Conservation (phyloP, 2,113 vertebrate species). For the Daboia siamensis region DNA sequence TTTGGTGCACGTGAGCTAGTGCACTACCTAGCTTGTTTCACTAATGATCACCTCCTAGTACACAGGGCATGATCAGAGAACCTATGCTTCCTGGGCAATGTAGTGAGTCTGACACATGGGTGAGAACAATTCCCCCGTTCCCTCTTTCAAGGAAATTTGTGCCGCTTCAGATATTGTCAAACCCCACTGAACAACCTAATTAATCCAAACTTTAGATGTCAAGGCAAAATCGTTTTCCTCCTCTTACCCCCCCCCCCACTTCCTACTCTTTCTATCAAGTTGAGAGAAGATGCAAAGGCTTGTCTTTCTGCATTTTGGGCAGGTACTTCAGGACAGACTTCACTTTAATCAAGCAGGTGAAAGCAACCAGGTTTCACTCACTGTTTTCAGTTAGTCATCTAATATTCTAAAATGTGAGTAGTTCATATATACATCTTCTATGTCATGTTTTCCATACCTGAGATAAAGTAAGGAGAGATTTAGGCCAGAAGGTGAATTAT, state of each 20-base stretch:
- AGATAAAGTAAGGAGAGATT: neutral
- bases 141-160: neutral
- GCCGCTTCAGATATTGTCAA: constrained; percentile 30
- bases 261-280: neutral
- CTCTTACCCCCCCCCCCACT: neutral
- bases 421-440: neutral
- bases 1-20: neutral
- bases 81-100: neutral
- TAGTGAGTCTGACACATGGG: neutral
- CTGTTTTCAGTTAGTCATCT: neutral
- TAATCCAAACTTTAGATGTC: constrained; percentile 8
- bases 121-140: neutral
- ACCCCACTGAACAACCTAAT: constrained; percentile 21
- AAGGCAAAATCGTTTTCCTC: neutral
- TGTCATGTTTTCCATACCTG: neutral
- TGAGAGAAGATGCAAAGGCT: neutral
- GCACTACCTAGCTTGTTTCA: neutral
- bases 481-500: neutral
- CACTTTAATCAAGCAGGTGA: neutral
- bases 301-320: neutral
- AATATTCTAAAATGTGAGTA: neutral
- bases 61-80: neutral
- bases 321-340: neutral
- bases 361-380: too few relatives aligned
- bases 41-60: neutral